Evolutionary conservation across 2,113 vertebrate species (phyloP).

Genomic region (Sander lucioperca): DNA sequence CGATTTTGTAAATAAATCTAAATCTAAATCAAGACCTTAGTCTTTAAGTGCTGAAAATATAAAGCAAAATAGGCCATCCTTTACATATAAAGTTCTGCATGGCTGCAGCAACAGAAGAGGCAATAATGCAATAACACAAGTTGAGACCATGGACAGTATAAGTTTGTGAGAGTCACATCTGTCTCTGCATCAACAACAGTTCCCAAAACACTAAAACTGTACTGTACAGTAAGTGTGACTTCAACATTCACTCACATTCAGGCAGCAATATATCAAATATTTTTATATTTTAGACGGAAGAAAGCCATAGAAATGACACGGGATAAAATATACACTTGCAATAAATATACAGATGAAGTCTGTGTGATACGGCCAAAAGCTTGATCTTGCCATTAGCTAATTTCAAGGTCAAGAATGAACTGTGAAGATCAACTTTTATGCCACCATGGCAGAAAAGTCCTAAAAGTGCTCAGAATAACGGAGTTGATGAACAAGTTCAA

Average conservation of each 20-base stretch:
- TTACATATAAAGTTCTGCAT: neutral
- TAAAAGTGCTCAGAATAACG: neutral
- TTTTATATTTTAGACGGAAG: neutral
- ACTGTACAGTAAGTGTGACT: neutral
- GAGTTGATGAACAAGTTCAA: neutral
- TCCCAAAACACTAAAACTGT: neutral
- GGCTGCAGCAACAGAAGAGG: neutral
- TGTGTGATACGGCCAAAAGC: neutral
- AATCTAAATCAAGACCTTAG: conserved; percentile 4
- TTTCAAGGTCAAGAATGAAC: neutral
- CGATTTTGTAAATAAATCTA: neutral
- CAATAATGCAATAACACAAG: neutral
- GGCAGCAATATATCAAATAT: neutral
- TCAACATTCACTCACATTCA: neutral
- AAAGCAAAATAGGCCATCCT: neutral
- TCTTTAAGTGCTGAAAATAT: conserved; percentile 19
- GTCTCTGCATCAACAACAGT: neutral
- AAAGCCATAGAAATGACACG: neutral
- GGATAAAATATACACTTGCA: neutral
- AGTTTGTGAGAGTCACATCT: neutral
- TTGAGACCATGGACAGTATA: neutral
- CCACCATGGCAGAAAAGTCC: neutral
- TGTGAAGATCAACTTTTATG: neutral
- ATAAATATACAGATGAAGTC: too few relatives aligned
- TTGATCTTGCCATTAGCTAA: too few relatives aligned